phyloP scores from a whole-genome alignment of 35 echinoderm and acorn worm species.

The Holothuria glaberrima region DNA sequence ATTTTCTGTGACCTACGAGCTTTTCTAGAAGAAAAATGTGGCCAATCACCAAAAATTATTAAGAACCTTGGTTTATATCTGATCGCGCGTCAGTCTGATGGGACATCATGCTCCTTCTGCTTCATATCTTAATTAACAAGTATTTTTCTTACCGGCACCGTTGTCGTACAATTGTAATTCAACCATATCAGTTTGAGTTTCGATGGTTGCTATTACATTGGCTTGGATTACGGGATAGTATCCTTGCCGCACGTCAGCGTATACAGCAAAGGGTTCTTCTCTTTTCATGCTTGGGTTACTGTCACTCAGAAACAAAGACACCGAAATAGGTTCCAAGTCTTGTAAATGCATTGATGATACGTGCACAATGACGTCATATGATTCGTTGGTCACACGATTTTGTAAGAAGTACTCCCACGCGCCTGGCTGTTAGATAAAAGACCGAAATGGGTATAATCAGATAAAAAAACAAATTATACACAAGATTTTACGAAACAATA shows the following conservation, averaged over 20 bases:
- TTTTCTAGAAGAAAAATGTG: no score
- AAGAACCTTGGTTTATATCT: no score
- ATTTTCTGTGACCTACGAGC: no score
- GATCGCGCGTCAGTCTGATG: no score
- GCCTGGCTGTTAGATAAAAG: conserved; percentile 28
- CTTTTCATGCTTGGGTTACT: not conserved
- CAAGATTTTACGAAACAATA: no score
- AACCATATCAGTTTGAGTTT: not conserved
- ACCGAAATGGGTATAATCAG: no score
- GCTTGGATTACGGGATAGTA: conserved; percentile 23
- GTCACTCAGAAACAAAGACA: conserved; percentile 6
- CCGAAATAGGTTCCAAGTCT: conserved; percentile 2
- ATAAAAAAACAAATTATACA: no score
- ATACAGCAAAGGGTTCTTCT: not conserved
- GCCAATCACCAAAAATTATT: no score
- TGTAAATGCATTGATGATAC: not conserved
- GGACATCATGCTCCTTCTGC: no score
- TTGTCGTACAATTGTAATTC: conserved; percentile 39
- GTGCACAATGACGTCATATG: not conserved
- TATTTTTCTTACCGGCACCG: conserved; percentile 36
- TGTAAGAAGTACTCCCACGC: conserved; percentile 43
- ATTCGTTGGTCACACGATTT: conserved; percentile 18
- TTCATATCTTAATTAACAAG: no score
- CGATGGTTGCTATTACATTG: conserved; percentile 11
- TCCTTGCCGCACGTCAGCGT: conserved; percentile 47